phyloP scores from a whole-genome alignment of 64 coral and sea anemone genomes.

The Pocillopora damicornis region DNA sequence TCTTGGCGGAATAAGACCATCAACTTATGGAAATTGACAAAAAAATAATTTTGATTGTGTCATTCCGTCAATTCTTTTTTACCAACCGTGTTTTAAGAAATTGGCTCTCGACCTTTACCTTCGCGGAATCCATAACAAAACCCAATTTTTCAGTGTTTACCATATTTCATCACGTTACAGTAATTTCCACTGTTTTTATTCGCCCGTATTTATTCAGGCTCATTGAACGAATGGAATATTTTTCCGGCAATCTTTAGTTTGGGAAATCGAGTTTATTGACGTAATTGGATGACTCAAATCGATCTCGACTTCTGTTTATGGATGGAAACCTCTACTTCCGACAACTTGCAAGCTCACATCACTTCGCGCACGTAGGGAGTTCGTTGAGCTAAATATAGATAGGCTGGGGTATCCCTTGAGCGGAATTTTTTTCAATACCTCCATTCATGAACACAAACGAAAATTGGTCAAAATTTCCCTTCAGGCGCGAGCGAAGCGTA shows the following conservation, averaged over 20 bases:
- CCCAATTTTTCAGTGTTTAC: not conserved
- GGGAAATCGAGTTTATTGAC: too few relatives aligned
- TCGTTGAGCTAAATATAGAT: not conserved
- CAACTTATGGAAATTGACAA: too few relatives aligned
- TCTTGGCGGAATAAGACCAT: too few relatives aligned
- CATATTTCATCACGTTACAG: not conserved
- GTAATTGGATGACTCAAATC: too few relatives aligned
- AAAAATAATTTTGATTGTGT: too few relatives aligned
- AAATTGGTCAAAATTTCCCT: not conserved
- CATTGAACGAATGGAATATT: not conserved
- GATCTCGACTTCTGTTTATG: too few relatives aligned
- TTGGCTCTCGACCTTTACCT: too few relatives aligned
- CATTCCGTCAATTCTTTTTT: too few relatives aligned
- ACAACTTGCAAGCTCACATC: not conserved
- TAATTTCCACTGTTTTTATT: not conserved
- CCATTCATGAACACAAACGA: not conserved
- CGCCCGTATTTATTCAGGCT: not conserved
- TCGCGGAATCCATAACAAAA: not conserved
- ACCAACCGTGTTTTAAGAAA: too few relatives aligned
- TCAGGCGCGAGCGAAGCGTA: not conserved
- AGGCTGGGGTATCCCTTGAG: not conserved
- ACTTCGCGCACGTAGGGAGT: not conserved
- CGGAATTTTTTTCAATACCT: not conserved
- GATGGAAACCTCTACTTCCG: conserved; percentile 20
- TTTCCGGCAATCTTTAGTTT: too few relatives aligned